Evolutionary conservation across 1,140 invertebrate species (phyloP).

Genomic region (Heliconius himera): DNA sequence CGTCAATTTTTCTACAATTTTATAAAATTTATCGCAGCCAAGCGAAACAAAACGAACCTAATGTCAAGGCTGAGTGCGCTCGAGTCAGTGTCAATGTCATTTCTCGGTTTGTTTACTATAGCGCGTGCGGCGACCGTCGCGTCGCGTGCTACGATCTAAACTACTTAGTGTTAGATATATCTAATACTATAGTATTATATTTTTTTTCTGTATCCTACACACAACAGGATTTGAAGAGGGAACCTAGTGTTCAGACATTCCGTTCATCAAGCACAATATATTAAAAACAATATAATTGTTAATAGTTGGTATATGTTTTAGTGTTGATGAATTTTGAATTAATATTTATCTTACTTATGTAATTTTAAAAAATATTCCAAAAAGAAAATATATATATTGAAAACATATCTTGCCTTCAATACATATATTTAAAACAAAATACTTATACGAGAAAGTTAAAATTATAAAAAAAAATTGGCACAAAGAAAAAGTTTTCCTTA

Average conservation of each 20-base stretch:
- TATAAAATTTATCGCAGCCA: neutral
- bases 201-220: too few relatives aligned
- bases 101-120: constrained; percentile 29
- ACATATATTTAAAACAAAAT: neutral
- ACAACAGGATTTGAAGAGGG: too few relatives aligned
- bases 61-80: constrained; percentile 32
- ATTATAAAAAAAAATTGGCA: neutral
- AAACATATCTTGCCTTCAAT: too few relatives aligned
- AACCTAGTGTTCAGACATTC: too few relatives aligned
- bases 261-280: too few relatives aligned
- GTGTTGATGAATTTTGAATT: too few relatives aligned
- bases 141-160: constrained; percentile 25
- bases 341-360: too few relatives aligned
- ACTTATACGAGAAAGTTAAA: neutral
- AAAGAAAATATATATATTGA: too few relatives aligned
- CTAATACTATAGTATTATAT: neutral
- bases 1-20: too few relatives aligned
- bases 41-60: constrained; percentile 22
- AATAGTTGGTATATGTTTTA: too few relatives aligned
- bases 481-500: constrained; percentile 3
- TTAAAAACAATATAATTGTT: too few relatives aligned
- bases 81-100: constrained; percentile 24
- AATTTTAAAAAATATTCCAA: too few relatives aligned
- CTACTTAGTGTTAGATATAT: constrained; percentile 10
- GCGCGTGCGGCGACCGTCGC: constrained; percentile 27